phyloP scores from a whole-genome alignment of 1,140 invertebrate species.

The Stenopsyche tienmushanensis region DNA sequence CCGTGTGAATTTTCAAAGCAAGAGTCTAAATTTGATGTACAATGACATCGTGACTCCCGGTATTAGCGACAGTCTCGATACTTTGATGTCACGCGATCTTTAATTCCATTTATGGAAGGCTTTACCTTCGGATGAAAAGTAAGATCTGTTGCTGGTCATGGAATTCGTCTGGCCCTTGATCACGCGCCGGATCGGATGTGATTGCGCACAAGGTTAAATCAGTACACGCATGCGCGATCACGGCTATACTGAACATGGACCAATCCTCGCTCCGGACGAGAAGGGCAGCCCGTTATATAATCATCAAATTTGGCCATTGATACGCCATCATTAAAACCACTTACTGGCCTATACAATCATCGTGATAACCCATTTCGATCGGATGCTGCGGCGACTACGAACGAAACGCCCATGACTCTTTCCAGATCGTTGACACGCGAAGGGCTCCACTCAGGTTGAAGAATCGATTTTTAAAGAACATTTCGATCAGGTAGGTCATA shows the following conservation, averaged over 20 bases:
- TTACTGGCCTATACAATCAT: neutral
- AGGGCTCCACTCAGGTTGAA: no score
- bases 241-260: neutral
- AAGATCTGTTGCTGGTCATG: neutral
- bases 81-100: no score
- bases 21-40: no score
- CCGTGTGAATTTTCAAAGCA: no score
- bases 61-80: no score
- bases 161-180: constrained; percentile 14
- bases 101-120: no score
- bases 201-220: constrained; percentile 22
- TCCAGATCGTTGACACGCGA: neutral
- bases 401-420: no score
- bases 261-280: constrained; percentile 1
- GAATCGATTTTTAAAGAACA: no score
- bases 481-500: no score
- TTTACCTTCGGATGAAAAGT: no score
- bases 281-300: constrained; percentile 24
- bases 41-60: no score
- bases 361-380: neutral
- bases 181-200: constrained; percentile 7
- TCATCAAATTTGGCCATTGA: neutral
- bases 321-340: neutral
- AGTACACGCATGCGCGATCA: neutral
- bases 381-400: no score